These are phyloP conservation scores for Mercenaria mercenaria DNA, from an alignment of 1,140 invertebrate species.

Conservation along the genomic window DNA sequence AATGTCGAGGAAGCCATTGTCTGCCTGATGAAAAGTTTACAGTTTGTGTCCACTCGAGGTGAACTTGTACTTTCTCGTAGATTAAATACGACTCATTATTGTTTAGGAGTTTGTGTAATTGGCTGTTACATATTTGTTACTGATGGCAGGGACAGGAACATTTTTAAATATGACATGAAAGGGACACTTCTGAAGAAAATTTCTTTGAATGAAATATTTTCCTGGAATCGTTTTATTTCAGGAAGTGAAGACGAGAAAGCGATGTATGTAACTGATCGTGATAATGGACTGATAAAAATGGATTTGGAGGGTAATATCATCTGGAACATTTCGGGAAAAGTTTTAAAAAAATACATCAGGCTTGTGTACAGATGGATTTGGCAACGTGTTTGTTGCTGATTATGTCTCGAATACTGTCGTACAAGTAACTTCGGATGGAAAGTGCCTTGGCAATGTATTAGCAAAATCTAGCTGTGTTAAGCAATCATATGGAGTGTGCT, in stretches of 20 bases:
- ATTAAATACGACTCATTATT: neutral
- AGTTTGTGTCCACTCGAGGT: neutral
- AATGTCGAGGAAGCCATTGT: neutral
- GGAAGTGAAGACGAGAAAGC: neutral
- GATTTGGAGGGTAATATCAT: neutral
- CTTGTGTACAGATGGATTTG: neutral
- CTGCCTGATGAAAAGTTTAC: neutral
- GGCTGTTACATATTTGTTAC: neutral
- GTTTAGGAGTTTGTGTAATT: neutral
- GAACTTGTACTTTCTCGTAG: neutral
- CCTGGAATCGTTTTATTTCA: neutral
- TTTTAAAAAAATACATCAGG: neutral
- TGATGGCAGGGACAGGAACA: neutral
- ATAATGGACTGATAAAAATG: neutral
- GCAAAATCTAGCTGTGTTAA: neutral
- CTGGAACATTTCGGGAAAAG: neutral
- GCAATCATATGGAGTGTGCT: neutral
- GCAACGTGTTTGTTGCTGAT: neutral
- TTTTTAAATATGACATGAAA: neutral
- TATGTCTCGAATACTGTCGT: neutral
- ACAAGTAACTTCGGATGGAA: neutral
- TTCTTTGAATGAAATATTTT: neutral
- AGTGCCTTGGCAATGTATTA: neutral
- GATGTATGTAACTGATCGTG: neutral
- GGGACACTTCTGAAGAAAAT: neutral